Base-by-base conservation (phyloP, 2,888 invertebrate genomes). In the Herminia tarsipennalis region DNA sequence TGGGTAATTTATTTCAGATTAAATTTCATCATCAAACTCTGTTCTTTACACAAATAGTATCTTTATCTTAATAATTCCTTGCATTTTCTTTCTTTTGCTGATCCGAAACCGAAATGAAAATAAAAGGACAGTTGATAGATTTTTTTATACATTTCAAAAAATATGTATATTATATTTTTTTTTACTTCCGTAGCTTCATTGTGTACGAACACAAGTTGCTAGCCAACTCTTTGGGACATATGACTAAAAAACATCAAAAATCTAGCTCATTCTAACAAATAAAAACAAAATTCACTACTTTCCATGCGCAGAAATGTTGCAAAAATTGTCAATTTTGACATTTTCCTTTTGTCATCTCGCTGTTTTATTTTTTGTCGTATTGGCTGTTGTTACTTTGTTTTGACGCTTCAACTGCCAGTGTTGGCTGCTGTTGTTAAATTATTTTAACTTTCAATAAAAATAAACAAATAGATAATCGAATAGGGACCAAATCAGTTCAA, bases 131-230 rank as follows among this genome's bases (percentile, higher is more conserved):
- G 72, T 64, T 74, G 66, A 76, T 77, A 79, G 82, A 79, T 60
- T 59, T 68, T 32, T 74, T 86, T 88, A 88, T 81, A 88, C 70
- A 76, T 82, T 79, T 88, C 88, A 84, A 88, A 88, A 87, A 88
- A 88, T 88, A 88, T 84, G 67, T 66, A 71, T 73, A 73, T 66
- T 46, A 58, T 65, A 50, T 58, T 44, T 66, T 63, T 70, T 50
- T 56, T 52, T 53, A 38, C 50, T 24, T 56, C 36, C 52, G 41
- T 43, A 64, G 65, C 60, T 53, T 78, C 76, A 36, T 80, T 76
- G 84, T 85, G 83, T 86, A 77, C 66, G 70, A 82, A 86, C 82
- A 78, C 82, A 86, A 80, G 63, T 65, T 70, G 40, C 66, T 67
- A 65, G 69, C 62, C 66, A 61, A 51, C 52, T 14, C 40, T 59